phyloP scores from a whole-genome alignment of 2,888 invertebrate genomes.

The Agrotis segetum region DNA sequence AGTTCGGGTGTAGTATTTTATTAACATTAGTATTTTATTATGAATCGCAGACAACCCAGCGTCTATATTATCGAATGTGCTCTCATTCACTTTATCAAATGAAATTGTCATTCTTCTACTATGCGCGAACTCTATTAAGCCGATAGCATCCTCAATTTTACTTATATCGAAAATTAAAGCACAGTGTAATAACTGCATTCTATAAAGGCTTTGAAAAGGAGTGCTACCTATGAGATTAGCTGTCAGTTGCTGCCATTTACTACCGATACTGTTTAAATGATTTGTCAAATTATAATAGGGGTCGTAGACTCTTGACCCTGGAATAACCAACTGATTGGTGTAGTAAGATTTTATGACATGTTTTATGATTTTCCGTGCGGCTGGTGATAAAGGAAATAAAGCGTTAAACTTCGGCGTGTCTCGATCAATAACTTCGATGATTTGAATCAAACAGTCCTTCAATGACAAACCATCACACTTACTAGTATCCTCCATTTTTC shows the following conservation, averaged over 20 bases:
- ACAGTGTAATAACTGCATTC: slow-evolving; percentile 77
- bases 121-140: slow-evolving; percentile 70
- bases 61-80: slow-evolving; percentile 68
- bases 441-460: slow-evolving; percentile 67
- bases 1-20: slow-evolving; percentile 51
- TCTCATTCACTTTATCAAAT: slow-evolving; percentile 63
- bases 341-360: slow-evolving; percentile 73
- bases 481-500: slow-evolving; percentile 15
- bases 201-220: slow-evolving; percentile 69
- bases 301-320: slow-evolving; percentile 63
- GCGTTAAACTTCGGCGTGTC: slow-evolving; percentile 65
- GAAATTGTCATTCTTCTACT: slow-evolving; percentile 72
- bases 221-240: slow-evolving; percentile 61
- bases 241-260: slow-evolving; percentile 71
- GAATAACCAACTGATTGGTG: slow-evolving; percentile 61
- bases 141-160: slow-evolving; percentile 74
- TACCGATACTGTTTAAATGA: slow-evolving; percentile 73
- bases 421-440: slow-evolving; percentile 73
- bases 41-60: slow-evolving; percentile 67
- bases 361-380: slow-evolving; percentile 71
- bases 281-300: slow-evolving; percentile 71
- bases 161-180: slow-evolving; percentile 72
- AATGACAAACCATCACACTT: slow-evolving; percentile 46
- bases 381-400: slow-evolving; percentile 68
- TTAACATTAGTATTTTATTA: slow-evolving; percentile 65